Percentiles rank a stretch among this genome's conserved stretches.
Evolutionary conservation across 1,140 invertebrate genomes (phyloP).

Genomic region (Stegodyphus dumicola): DNA sequence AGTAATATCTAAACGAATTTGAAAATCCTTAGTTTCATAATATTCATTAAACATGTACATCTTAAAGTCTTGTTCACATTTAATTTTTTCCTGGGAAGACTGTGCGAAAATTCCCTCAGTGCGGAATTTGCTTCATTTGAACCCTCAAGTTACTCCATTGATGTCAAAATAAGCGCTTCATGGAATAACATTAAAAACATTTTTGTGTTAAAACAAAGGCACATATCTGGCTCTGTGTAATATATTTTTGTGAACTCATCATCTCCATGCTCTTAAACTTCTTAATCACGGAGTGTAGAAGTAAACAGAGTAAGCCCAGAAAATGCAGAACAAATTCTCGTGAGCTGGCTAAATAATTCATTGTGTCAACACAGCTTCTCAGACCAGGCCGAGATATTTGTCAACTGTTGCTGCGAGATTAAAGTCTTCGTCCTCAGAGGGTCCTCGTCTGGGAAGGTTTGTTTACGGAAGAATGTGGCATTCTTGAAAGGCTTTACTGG

Average conservation of each 20-base stretch:
- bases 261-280: conserved; percentile 28
- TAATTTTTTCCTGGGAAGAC: too few relatives aligned
- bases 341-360: conserved; percentile 51
- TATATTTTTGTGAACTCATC: not conserved
- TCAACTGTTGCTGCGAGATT: conserved; percentile 54
- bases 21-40: too few relatives aligned
- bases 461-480: conserved; percentile 40
- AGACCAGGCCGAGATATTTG: conserved; percentile 33
- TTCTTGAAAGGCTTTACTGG: conserved; percentile 23
- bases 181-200: not conserved
- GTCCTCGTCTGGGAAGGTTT: conserved; percentile 10
- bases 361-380: conserved; percentile 51
- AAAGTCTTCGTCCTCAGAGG: conserved; percentile 30
- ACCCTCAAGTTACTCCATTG: not conserved
- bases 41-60: too few relatives aligned
- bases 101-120: too few relatives aligned
- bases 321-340: conserved; percentile 51
- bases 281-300: conserved; percentile 51
- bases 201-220: not conserved
- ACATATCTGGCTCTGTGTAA: not conserved
- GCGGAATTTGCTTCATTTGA: too few relatives aligned
- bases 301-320: conserved; percentile 46
- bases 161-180: not conserved
- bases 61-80: too few relatives aligned
- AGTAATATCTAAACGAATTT: too few relatives aligned